Evolutionary conservation across 2,888 invertebrate genomes (phyloP).

Genomic region (Melieria picta): DNA sequence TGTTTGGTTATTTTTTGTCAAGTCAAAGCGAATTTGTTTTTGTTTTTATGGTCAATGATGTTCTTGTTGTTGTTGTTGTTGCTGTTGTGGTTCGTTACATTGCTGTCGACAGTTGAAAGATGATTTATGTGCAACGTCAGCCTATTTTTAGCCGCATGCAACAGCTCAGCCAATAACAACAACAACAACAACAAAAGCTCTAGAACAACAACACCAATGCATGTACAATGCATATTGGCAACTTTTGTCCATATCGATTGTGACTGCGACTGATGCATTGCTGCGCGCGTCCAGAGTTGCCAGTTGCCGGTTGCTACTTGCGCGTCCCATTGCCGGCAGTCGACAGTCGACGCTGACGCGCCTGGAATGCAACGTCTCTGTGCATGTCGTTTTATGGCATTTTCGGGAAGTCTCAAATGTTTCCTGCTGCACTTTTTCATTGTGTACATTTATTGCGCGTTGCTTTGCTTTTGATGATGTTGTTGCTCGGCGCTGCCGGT

Average conservation of each 20-base stretch:
- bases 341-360: too few species aligned
- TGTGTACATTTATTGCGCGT: too few species aligned
- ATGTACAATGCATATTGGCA: conserved; percentile 7
- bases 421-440: background rate
- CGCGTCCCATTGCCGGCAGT: too few species aligned
- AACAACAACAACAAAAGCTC: conserved; percentile 5
- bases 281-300: conserved; percentile 16
- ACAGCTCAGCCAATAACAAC: background rate
- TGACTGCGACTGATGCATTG: conserved; percentile 24
- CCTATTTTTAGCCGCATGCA: conserved; percentile 16
- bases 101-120: conserved; percentile 17
- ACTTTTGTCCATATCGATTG: conserved; percentile 38
- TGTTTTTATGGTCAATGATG: background rate
- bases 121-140: conserved; percentile 30
- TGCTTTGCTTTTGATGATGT: background rate
- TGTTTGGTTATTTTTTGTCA: background rate
- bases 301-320: background rate
- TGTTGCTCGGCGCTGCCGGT: conserved; percentile 12
- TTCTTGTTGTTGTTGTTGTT: background rate
- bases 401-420: conserved; percentile 26
- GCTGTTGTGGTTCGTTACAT: background rate
- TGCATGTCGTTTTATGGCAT: conserved; percentile 29
- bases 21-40: background rate
- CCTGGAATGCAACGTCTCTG: conserved; percentile 20
- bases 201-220: conserved; percentile 6